Evolutionary conservation across 30 jellyfish, hydroid and myxozoan genomes (phyloP), one percentile per base, ranked within the genome.

Genomic region (Turritopsis rubra): DNA sequence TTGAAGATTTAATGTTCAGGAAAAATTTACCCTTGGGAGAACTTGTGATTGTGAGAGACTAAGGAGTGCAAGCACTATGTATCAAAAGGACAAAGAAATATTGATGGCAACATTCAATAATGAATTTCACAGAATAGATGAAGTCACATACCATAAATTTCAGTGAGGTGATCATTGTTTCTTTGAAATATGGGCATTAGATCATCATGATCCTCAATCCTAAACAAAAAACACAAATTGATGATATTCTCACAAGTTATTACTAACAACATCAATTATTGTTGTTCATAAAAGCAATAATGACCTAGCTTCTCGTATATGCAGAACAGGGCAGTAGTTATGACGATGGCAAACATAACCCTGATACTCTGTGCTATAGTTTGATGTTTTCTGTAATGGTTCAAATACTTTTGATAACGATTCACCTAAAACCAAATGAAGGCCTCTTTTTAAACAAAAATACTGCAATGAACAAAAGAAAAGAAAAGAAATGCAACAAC

Each of bases 161-260:
- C 86, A 16, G 95, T 88, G 18, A 92, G 86, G 52, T 85, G 90
- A 23, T 83, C 83, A 66, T 88, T 88, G 78, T 93, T 95, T 70
- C 70, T 78, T 91, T 88, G 83, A 54, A 88, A 93, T 17, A 93
- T 88, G 29, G 96, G 96, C 96, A 88, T 93, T 86, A 93, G 79
- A 81, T 93, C 99, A 79, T 93, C 99, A 68, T 93, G 96, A 70
- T 93, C 99, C 82, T 93, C 99, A 82, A 93, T 95, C 72, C 99
- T 93, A 41, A 8, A 74, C 53, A 82, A 1, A 41, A 85, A 28
- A 54, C 0, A 0, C 30, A 26, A 7, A 74, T 75, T 75, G 0
- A 28, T 9, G 83, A 24, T 77, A 25, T 17, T 13, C 13, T 41
- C 9, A 41, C 60, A 41, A 3, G 60, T 41, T 13, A 41, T 3